A percentile compares a stretch with the other conserved stretches of the same genome.
phyloP scores from a whole-genome alignment of 2,797 vertebrate species.

The Anableps anableps region DNA sequence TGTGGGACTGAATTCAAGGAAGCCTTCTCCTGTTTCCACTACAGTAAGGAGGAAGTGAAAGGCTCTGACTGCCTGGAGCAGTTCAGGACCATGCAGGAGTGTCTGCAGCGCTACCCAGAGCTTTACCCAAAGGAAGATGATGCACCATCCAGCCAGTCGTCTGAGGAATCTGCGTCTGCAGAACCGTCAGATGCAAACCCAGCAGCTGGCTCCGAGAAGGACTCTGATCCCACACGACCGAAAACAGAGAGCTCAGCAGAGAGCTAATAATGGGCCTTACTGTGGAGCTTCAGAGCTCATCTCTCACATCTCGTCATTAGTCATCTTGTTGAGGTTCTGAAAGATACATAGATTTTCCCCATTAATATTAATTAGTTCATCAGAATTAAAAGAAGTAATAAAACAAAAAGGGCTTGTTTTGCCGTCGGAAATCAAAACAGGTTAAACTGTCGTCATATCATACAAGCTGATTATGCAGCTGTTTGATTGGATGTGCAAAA shows the following conservation, averaged over 20 bases:
- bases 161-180: constrained; percentile 46
- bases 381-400: background rate
- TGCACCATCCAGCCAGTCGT: constrained; percentile 62
- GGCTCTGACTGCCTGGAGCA: constrained; percentile 92
- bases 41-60: constrained; percentile 91
- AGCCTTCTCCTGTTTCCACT: constrained; percentile 95
- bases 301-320: constrained; percentile 1
- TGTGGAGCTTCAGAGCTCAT: background rate
- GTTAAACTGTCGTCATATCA: background rate
- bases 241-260: constrained; percentile 55
- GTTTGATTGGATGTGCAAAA: background rate
- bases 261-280: constrained; percentile 43
- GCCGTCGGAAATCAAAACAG: background rate
- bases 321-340: background rate
- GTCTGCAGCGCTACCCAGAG: constrained; percentile 93
- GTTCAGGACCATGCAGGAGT: constrained; percentile 93
- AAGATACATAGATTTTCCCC: constrained; percentile 3
- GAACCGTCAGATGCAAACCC: constrained; percentile 23
- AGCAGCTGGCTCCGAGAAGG: constrained; percentile 31
- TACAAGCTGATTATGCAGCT: background rate
- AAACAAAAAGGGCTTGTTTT: background rate
- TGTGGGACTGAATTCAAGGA: constrained; percentile 95
- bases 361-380: background rate
- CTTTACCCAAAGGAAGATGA: constrained; percentile 89
- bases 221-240: constrained; percentile 40